A percentile compares a stretch with the other conserved stretches of the same genome.
Conservation (phyloP, 2,797 vertebrate species). For the Gastrophryne carolinensis region DNA sequence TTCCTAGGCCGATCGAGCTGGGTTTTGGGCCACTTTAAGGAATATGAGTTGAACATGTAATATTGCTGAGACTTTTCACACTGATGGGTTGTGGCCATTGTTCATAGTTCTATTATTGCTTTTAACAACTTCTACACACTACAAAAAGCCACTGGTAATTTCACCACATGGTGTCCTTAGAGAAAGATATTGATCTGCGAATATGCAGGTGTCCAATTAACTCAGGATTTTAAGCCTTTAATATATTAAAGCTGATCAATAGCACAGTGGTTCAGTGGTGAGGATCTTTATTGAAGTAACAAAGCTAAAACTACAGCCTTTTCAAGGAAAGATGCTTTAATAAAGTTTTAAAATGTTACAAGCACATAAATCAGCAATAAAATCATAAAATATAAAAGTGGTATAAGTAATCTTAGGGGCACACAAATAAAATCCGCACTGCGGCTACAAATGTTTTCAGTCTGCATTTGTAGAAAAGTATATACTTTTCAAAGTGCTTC, state of each 20-base stretch:
- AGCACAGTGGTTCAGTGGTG: not conserved
- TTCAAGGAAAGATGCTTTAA: no score
- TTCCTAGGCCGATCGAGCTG: no score
- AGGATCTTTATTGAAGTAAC: not conserved
- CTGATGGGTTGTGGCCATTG: not conserved
- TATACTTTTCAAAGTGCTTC: no score
- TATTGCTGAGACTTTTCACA: not conserved
- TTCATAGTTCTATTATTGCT: not conserved
- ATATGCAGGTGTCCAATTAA: slow-evolving; percentile 7
- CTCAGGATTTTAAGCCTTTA: not conserved
- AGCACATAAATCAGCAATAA: no score
- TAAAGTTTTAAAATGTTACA: no score
- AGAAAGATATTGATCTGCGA: not conserved
- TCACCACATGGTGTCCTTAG: not conserved
- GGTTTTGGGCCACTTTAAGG: no score
- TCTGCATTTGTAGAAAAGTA: no score
- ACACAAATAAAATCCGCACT: no score
- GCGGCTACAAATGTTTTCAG: no score
- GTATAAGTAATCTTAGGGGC: no score
- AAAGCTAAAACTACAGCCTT: not conserved
- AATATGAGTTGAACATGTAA: no score
- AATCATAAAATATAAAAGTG: no score
- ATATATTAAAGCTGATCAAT: not conserved
- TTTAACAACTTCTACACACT: not conserved
- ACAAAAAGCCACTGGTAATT: not conserved